phyloP scores from a whole-genome alignment of 2,888 invertebrate genomes.

The Willowsia nigromaculata region DNA sequence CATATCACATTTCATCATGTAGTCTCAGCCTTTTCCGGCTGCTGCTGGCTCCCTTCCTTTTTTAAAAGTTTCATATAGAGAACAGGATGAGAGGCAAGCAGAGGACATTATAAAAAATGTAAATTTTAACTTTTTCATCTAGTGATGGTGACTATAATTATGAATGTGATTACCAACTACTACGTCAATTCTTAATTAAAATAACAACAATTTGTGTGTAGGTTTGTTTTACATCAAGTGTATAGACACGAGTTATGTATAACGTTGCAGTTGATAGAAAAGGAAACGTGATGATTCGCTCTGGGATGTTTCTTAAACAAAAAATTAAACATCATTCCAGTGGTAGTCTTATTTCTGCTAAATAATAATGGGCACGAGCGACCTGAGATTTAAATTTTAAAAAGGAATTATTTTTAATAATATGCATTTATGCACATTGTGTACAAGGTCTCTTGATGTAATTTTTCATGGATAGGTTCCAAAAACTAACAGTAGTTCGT shows the following conservation, averaged over 20 bases:
- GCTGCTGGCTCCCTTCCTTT: background rate
- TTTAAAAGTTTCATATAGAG: background rate
- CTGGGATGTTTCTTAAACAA: background rate
- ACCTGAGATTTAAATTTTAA: background rate
- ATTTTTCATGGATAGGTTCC: background rate
- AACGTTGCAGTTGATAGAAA: too few relatives aligned
- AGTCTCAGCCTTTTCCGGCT: slow-evolving; percentile 45
- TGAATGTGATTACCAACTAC: background rate
- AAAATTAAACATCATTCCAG: background rate
- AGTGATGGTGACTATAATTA: background rate
- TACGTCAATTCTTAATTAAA: background rate
- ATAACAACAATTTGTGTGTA: background rate
- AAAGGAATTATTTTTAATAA: background rate
- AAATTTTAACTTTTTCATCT: background rate
- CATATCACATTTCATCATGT: background rate
- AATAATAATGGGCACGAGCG: too few relatives aligned
- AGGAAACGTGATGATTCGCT: background rate
- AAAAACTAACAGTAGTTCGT: background rate
- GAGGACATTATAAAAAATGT: background rate
- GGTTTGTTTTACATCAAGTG: too few relatives aligned
- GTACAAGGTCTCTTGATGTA: background rate
- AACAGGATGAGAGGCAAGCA: background rate
- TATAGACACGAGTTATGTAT: too few relatives aligned
- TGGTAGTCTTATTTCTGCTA: too few relatives aligned
- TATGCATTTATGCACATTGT: background rate